A percentile compares a stretch with the other conserved stretches of the same genome.
These are phyloP conservation scores for Andrena trimmerana DNA, from an alignment of 2,888 invertebrate species.

Conservation along the genomic window DNA sequence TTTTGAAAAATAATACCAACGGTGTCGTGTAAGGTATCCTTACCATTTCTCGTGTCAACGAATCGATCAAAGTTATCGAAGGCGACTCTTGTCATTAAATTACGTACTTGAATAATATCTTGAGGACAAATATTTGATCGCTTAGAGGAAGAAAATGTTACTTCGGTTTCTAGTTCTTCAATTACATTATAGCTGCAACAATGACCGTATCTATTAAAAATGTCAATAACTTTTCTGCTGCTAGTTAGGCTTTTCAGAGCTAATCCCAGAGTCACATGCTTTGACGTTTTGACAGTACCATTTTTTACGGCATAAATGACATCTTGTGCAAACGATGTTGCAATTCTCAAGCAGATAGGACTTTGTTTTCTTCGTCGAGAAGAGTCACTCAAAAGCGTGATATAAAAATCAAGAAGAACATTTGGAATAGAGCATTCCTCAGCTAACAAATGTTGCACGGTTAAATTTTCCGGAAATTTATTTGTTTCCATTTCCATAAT, in stretches of 20 bases:
- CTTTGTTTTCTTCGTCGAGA: neutral
- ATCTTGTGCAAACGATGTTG: neutral
- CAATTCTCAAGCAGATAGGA: neutral
- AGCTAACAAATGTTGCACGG: no score
- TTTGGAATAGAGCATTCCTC: neutral
- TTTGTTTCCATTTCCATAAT: neutral
- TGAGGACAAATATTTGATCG: constrained; percentile 41
- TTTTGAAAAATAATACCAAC: constrained; percentile 70
- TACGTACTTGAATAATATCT: constrained; percentile 30
- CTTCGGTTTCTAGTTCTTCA: constrained; percentile 23
- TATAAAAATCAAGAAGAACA: neutral
- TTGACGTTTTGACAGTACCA: neutral
- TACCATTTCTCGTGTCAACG: constrained; percentile 70
- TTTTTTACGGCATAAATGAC: neutral
- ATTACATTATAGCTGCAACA: constrained; percentile 6
- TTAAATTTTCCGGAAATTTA: no score
- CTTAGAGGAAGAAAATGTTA: neutral
- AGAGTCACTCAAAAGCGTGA: neutral
- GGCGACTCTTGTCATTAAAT: constrained; percentile 56
- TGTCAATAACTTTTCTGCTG: constrained; percentile 12
- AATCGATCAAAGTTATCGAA: constrained; percentile 72
- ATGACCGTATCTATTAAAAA: constrained; percentile 23
- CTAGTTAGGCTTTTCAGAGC: neutral
- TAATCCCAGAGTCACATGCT: neutral
- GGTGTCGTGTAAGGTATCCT: constrained; percentile 71